Base-by-base conservation (phyloP, 2,113 vertebrate species). In the Origma solitaria region DNA sequence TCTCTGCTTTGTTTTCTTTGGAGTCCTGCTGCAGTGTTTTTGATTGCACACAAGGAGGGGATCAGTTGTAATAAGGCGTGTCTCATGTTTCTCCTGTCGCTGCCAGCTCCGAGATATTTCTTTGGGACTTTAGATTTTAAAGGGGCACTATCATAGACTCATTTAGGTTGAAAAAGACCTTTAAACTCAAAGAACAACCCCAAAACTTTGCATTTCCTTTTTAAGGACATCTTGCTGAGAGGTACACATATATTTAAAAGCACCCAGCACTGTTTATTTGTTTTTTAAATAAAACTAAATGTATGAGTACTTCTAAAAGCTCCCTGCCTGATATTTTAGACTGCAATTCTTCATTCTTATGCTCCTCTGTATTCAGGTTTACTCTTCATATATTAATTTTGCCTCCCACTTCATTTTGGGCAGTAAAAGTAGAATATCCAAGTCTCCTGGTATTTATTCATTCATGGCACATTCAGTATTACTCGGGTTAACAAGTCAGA, bases 1-100 rank as follows among this genome's bases (percentile, higher is more conserved):
- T 78, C 76, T 93, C 88, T 92, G 75, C 72, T 82, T 86, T 92
- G 91, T 84, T 91, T 91, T 77, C 90, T 93, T 79, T 96, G 93
- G 87, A 80, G 44, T 49, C 88, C 71, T 70, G 79, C n/a, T 89
- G 85, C 83, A 86, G 83, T 81, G 47, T 60, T 95, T 91, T 85
- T 86, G 71, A 60, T 90, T 77, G 69, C 82, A 51, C 17, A 68
- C 56, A 78, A 86, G 88, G 47, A 71, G 69, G 93, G 91, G 87
- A 85, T 90, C 85, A 56, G 85, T 85, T 91, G 79, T 49, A 85
- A 66, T 44, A 95, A 82, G 95, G 90, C 2, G 50, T 91, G 82
- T 71, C 84, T 53, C 38, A 10, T 80, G 66, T 80, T 91, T 58
- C 66, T 90, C 2, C 2, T 64, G 47, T 56, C 83, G 42, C 47